Conservation (phyloP, 2,888 invertebrate species). For the Uropetala carovei region DNA sequence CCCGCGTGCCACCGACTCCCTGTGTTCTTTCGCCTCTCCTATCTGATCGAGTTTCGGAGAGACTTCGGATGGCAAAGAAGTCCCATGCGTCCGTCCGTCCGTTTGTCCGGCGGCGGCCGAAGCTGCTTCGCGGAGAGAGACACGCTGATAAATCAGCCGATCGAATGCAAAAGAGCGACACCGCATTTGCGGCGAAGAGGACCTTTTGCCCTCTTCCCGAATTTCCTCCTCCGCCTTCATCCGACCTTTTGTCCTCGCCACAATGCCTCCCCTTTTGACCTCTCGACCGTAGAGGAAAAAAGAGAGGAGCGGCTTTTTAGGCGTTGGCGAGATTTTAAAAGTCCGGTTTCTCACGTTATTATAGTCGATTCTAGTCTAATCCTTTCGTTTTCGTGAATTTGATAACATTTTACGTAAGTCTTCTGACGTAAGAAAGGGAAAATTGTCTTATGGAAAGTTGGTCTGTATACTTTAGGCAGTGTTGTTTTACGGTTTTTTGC, state of each 20-base stretch:
- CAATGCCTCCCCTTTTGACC: neutral
- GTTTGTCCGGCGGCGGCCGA: neutral
- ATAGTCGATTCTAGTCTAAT: too few relatives aligned
- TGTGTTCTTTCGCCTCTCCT: neutral
- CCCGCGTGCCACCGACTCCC: neutral
- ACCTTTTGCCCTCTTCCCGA: neutral
- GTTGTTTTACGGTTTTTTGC: too few relatives aligned
- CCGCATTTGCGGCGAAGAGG: neutral
- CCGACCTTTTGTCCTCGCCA: neutral
- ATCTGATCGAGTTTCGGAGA: neutral
- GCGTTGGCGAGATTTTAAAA: too few relatives aligned
- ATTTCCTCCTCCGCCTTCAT: neutral
- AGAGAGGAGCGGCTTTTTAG: too few relatives aligned
- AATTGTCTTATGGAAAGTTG: too few relatives aligned
- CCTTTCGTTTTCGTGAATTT: too few relatives aligned
- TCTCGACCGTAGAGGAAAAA: neutral
- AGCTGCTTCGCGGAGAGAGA: neutral
- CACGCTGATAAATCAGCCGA: conserved; percentile 4
- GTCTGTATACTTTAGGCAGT: too few relatives aligned
- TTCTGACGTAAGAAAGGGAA: too few relatives aligned
- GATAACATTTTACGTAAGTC: too few relatives aligned
- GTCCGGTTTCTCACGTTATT: too few relatives aligned
- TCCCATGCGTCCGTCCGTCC: neutral
- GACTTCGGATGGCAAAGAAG: neutral
- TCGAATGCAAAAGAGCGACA: neutral